Evolutionary conservation across 1,140 invertebrate species (phyloP), one percentile per base, ranked within the genome.

Genomic region (Gonioctena quinquepunctata): DNA sequence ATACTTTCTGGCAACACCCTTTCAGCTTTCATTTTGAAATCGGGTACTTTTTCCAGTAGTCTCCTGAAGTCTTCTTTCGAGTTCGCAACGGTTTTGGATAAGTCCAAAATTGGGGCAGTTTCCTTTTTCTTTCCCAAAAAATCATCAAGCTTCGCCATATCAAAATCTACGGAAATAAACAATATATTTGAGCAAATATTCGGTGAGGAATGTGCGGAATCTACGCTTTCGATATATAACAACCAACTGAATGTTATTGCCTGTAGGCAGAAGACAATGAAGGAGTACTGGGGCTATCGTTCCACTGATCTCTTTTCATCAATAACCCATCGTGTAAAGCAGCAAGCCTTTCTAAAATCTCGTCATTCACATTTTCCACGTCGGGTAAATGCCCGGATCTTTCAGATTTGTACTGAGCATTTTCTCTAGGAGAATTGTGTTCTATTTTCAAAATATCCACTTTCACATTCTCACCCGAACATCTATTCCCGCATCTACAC

Each of bases 21-120:
- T 83, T 96, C 94, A 0, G 93, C 89, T 74, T 93, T 90, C 60
- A 96, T 94, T 84, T 94, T 95, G 77, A 93, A 95, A 78, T 97
- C 95, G 0, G 94, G 94, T 21, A 96, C 91, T 83, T 93, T 93
- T 73, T 95, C 93, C 75, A 93, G 86, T 21, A 94, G 86, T 62
- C 90, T 89, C 72, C 91, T 89, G 74, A 94, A 94, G 79, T 96
- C 94, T 77, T 95, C 93, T 70, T 90, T 88, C 16, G 89, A 90
- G 71, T 89, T 92, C 42, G 88, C 88, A 48, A 89, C 88, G 2
- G 90, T 89, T 82, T 92, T 92, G 60, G 92, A 94, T 63, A 96
- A 87, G 84, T 96, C 95, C 3, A 96, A 85, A 69, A 95, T 91
- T 60, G 92, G 89, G 33, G 91, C 90, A 59, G 89, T 89, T 79